Conservation (phyloP, 2,797 vertebrate species). For the Sebastes ruberrimus region DNA sequence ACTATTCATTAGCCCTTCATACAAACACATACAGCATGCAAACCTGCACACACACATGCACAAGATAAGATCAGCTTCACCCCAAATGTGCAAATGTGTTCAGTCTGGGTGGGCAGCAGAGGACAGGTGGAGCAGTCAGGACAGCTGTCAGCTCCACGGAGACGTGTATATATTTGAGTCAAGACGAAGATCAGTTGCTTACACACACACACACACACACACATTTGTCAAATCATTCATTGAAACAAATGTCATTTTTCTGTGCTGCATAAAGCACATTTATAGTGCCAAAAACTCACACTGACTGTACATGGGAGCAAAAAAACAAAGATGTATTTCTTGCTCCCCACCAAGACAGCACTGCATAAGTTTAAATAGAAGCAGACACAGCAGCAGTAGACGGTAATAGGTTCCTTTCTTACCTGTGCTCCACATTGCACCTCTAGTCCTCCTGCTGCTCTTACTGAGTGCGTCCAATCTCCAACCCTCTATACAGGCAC, state of each 20-base stretch:
- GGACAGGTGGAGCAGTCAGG: constrained; percentile 62
- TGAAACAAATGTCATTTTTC: neutral
- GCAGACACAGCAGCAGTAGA: neutral
- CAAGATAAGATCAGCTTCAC: neutral
- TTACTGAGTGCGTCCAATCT: constrained; percentile 33
- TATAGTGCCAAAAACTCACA: neutral
- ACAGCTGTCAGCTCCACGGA: constrained; percentile 21
- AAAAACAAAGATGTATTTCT: neutral
- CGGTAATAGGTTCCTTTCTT: constrained; percentile 44
- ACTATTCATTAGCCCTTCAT: neutral
- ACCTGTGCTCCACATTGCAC: constrained; percentile 85
- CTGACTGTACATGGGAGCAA: neutral
- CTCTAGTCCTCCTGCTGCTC: constrained; percentile 45
- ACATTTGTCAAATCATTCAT: neutral
- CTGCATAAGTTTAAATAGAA: neutral
- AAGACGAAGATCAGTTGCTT: neutral
- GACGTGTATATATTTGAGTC: constrained; percentile 1
- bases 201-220: neutral
- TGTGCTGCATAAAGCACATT: neutral
- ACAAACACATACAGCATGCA: neutral
- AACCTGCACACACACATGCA: neutral
- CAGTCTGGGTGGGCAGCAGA: constrained; percentile 23
- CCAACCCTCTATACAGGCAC: constrained; percentile 16
- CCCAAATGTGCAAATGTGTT: constrained; percentile 1
- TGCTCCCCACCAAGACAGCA: neutral